Evolutionary conservation across 2,113 vertebrate genomes (phyloP).

Genomic region (Leuciscus idus): DNA sequence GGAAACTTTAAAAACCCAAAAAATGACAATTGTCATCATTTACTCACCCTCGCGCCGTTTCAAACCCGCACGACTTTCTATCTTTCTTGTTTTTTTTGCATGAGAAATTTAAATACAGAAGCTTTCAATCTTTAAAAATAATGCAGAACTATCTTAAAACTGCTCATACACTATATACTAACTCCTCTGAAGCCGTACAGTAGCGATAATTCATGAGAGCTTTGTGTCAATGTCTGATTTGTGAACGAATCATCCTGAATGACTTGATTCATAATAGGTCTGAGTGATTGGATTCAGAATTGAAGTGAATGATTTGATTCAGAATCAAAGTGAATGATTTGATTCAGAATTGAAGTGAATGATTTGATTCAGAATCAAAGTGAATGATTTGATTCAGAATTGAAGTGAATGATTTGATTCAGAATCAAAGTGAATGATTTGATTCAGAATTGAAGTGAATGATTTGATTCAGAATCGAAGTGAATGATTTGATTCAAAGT

Average conservation of each 20-base stretch:
- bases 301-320: neutral
- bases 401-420: neutral
- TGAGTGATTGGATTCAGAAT: neutral
- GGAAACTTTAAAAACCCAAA: neutral
- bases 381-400: neutral
- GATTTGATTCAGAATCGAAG: neutral
- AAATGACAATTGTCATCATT: neutral
- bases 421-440: neutral
- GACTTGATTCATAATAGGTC: neutral
- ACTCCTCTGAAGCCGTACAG: neutral
- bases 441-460: neutral
- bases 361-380: neutral
- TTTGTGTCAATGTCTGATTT: neutral
- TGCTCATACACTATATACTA: neutral
- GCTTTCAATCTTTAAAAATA: neutral
- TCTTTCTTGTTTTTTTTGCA: neutral
- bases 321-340: neutral
- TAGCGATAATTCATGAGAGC: neutral
- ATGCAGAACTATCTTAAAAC: neutral
- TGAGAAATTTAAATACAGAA: neutral
- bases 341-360: neutral
- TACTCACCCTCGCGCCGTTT: neutral
- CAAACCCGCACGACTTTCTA: neutral
- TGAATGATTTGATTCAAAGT: neutral
- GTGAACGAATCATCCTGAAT: neutral